Evolutionary conservation across 1,140 invertebrate genomes (phyloP).

Genomic region (Bombus ignitus): DNA sequence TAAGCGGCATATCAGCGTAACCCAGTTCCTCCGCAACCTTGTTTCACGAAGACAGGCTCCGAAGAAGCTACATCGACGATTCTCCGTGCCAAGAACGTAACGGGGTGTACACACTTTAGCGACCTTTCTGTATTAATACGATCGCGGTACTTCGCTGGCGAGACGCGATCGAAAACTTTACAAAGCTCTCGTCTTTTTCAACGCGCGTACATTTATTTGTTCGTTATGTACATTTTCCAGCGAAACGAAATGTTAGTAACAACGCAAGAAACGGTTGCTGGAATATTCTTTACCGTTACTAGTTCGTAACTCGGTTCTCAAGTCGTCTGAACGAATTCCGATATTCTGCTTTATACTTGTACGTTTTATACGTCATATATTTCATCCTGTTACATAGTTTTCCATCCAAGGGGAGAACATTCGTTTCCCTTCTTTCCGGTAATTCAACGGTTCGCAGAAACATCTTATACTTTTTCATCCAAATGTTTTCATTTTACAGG

Average conservation of each 20-base stretch:
- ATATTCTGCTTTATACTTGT: neutral
- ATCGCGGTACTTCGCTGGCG: neutral
- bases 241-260: neutral
- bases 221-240: neutral
- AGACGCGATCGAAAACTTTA: neutral
- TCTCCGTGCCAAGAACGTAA: conserved; percentile 37
- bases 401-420: neutral
- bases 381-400: neutral
- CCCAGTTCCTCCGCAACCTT: conserved; percentile 27
- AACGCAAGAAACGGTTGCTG: neutral
- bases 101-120: conserved; percentile 29
- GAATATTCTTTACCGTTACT: neutral
- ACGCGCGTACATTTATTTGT: neutral
- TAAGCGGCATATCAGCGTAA: conserved; percentile 41
- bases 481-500: neutral
- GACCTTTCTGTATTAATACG: conserved; percentile 32
- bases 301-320: conserved; percentile 9
- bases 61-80: conserved; percentile 20
- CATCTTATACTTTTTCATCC: no score
- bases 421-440: neutral
- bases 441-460: neutral
- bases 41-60: neutral
- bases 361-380: neutral
- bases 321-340: neutral
- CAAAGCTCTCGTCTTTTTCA: neutral